Conservation (phyloP, 1,140 invertebrate species). For the Platorchestia sp. region DNA sequence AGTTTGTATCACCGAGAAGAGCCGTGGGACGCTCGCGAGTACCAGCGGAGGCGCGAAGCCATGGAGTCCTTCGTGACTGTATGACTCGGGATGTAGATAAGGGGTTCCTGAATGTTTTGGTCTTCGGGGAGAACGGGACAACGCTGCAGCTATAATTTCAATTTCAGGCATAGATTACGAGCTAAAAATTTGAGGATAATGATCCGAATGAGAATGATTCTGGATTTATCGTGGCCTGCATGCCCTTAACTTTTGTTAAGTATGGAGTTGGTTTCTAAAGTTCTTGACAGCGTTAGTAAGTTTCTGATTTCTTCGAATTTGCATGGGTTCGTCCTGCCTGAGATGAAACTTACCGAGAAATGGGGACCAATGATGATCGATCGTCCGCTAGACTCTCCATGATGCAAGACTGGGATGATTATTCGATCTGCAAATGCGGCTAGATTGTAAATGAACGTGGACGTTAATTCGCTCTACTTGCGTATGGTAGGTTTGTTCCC, state of each 20-base stretch:
- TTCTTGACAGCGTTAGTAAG: too few species aligned
- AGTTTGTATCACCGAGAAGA: constrained; percentile 82
- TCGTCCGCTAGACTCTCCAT: background rate
- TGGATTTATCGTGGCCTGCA: background rate
- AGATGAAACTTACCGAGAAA: background rate
- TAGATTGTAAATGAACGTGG: background rate
- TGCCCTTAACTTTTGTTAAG: background rate
- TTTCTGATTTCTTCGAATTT: background rate
- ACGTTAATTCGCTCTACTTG: background rate
- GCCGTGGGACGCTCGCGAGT: constrained; percentile 64
- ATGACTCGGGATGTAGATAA: background rate
- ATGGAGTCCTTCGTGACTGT: constrained; percentile 38
- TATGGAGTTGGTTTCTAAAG: background rate
- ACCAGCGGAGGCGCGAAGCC: constrained; percentile 60
- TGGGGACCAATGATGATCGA: background rate
- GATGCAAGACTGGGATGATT: background rate
- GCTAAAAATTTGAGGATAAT: background rate
- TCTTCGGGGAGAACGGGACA: background rate
- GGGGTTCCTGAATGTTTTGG: background rate
- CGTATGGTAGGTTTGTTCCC: background rate
- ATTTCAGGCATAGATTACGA: background rate
- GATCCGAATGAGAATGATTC: background rate
- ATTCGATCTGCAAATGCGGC: background rate
- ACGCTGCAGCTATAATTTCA: background rate
- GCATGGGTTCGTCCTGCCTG: background rate